Evolutionary conservation across 2,888 invertebrate species (phyloP).

Genomic region (Monopis laevigella): DNA sequence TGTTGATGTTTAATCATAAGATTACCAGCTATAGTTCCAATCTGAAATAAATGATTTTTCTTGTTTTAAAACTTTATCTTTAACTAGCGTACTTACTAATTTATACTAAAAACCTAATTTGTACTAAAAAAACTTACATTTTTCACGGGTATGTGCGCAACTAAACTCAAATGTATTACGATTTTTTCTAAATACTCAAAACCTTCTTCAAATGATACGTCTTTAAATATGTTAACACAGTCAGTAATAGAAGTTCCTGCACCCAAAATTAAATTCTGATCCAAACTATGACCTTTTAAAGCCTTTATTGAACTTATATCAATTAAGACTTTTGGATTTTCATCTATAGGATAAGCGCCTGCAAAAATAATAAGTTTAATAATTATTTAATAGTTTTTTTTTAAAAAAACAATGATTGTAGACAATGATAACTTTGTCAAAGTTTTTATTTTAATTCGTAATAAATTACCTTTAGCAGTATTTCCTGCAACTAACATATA

Average conservation of each 20-base stretch:
- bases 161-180: constrained; percentile 7
- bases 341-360: constrained; percentile 14
- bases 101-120: no score
- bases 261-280: constrained; percentile 10
- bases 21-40: constrained; percentile 76
- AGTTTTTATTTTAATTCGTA: no score
- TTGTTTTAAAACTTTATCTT: not conserved
- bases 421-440: no score
- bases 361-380: no score
- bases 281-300: constrained; percentile 2
- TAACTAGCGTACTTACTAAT: no score
- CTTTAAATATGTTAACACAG: constrained; percentile 3
- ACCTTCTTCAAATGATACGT: not conserved
- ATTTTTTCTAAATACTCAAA: constrained; percentile 11
- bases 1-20: constrained; percentile 73
- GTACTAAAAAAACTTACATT: constrained; percentile 5
- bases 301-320: constrained; percentile 9
- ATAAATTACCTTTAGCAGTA: constrained; percentile 28
- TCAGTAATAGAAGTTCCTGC: constrained; percentile 8
- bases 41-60: constrained; percentile 33
- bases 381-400: no score
- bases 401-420: no score
- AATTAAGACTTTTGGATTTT: constrained; percentile 9
- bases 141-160: constrained; percentile 13
- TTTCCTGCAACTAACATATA: constrained; percentile 65